Evolutionary conservation across 2,888 invertebrate genomes (phyloP).

Genomic region (Coelopa pilipes): DNA sequence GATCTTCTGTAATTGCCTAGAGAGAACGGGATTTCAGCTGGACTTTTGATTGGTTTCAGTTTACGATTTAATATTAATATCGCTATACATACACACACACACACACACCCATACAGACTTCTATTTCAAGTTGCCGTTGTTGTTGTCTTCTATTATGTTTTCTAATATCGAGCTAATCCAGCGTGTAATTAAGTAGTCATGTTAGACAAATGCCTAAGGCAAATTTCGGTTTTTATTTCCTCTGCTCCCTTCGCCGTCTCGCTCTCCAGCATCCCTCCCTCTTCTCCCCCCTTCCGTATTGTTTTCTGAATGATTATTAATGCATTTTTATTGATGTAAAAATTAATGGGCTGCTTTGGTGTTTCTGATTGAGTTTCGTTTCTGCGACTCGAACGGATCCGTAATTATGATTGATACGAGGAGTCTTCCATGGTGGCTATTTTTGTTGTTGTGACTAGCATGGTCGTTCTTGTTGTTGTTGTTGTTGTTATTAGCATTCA

Average conservation of each 20-base stretch:
- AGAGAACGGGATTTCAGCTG: no score
- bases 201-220: constrained; percentile 7
- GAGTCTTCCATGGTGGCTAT: not conserved
- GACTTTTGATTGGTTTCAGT: no score
- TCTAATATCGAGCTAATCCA: constrained; percentile 12
- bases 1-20: no score
- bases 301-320: constrained; percentile 21
- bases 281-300: not conserved
- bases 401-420: constrained; percentile 15
- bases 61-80: no score
- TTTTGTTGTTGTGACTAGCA: no score
- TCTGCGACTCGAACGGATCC: not conserved
- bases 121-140: not conserved
- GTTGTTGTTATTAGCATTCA: not conserved
- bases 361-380: not conserved
- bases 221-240: constrained; percentile 3
- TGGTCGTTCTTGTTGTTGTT: no score
- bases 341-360: constrained; percentile 10
- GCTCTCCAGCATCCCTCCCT: no score
- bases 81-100: no score
- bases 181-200: constrained; percentile 32
- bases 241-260: not conserved
- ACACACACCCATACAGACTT: no score
- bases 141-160: constrained; percentile 1
- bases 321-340: constrained; percentile 20